Base-by-base conservation (phyloP, 2,888 invertebrate species). In the Beris chalybata region DNA sequence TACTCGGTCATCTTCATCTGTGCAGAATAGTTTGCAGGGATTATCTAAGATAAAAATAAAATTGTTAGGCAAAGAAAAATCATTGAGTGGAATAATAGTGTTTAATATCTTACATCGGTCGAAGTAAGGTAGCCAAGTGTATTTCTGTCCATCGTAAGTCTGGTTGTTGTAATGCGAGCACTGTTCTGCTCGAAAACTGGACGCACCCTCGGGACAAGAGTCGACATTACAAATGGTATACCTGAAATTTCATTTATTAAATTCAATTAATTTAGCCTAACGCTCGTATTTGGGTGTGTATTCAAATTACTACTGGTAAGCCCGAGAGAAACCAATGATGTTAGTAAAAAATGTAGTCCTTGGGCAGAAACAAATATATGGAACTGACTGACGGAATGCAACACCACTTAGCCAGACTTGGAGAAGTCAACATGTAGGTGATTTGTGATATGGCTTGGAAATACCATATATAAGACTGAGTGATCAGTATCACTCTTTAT, bases 191-290 rank as follows among this genome's bases (percentile, higher is more conserved):
- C 93, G 84, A 79, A 90, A 93, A 64, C 88, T 85, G 11, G 88
- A 87, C 69, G 86, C 84, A 66, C 84, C 84, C 71, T 87, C 85
- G 4, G 89, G 88, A 76, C 94, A 95, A 2, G 86, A 79, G 44
- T 90, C 85, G 6, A 87, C 89, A 76, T 92, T 93, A 82, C 95
- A 95, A 69, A 93, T 88, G 78, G 89, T 86, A 79, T 91, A 90
- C 70, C 89, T 81, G 79, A 70, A 74, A 38, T 7, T 38, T 38
- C 3, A 38, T 7, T 38, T 7, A 5, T 7, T 7, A 38, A 38
- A 38, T 38, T 5, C 5, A 38, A 7, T 9, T 7, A 38, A 38
- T 1, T 22, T 22, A 22, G 22, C 22, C 22, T 22, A 3, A 22
- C 1, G 22, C 22, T 22, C 22, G 22, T 22, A 22, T 22, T 22